Conservation (phyloP, 2,113 vertebrate species). For the Megaceryle torquata region DNA sequence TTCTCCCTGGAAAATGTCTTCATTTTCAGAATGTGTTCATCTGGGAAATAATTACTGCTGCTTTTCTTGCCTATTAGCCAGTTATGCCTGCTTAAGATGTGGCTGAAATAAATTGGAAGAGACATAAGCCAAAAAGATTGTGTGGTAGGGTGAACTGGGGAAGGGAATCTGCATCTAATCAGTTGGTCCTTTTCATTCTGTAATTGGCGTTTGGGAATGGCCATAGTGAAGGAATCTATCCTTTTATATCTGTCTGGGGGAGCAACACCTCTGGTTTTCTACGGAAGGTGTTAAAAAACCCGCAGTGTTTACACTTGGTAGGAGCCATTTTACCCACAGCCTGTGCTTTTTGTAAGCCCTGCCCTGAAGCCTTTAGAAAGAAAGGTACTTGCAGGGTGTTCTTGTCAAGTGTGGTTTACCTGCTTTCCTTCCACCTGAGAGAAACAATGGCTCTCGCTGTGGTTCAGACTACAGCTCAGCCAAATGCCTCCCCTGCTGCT, state of each 20-base stretch:
- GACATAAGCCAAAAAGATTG: not conserved
- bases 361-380: not conserved
- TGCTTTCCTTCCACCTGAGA: not conserved
- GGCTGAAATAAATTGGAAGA: not conserved
- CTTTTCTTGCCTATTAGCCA: not conserved
- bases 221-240: not conserved
- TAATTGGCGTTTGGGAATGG: not conserved
- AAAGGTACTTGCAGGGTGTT: not conserved
- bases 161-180: not conserved
- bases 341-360: not conserved
- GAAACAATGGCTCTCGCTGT: not conserved
- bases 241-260: not conserved
- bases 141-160: not conserved
- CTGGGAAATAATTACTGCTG: not conserved
- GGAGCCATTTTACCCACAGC: not conserved
- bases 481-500: not conserved
- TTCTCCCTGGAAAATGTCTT: not conserved
- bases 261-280: not conserved
- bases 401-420: not conserved
- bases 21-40: not conserved
- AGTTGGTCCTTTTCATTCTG: not conserved
- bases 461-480: not conserved
- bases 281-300: not conserved
- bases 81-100: not conserved
- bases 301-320: not conserved